Evolutionary conservation across 2,113 vertebrate genomes (phyloP), one percentile per base, ranked within the genome.

Genomic region (Epinephelus moara): DNA sequence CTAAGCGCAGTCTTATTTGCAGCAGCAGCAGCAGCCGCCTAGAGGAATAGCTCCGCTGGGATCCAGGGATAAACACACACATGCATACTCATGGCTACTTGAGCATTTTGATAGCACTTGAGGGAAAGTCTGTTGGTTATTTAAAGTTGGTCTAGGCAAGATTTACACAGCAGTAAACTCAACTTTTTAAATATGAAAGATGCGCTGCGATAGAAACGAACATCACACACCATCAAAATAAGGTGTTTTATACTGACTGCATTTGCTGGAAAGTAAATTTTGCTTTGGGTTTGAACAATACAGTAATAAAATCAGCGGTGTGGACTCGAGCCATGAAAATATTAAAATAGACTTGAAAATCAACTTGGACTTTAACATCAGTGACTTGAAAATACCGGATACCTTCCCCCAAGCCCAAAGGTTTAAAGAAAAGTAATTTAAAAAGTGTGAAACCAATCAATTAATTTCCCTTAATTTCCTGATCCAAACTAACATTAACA

Each of bases 41-140:
- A 56, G 18, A 83, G 81, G 62, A 85, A 85, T 1, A 50, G 67
- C 80, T 81, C 77, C 30, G 21, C 74, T 72, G 88, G 75, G 84
- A 85, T 6, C 2, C 53, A 52, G 15, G 62, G 56, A 81, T 75
- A 73, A 83, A 85, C 78, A 79, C 68, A 23, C 88, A 74, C 79
- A 83, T 59, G 59, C 60, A 61, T 64, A 89, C 74, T 72, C 75
- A 78, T 50, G 42, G 57, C 71, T 55, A 8, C 67, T 88, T 81
- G 14, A 78, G 52, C 40, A 61, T 45, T 63, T 76, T 70, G 52
- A 83, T 76, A 42, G 21, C 19, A 37, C 81, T 75, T 62, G 72
- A n/a, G 30, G 42, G 9, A 76, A 61, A 63, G 11, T 19, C 50
- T 66, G 70, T 19, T 79, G 64, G 73, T 76, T 84, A 71, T 78